These are phyloP conservation scores for Platyscapa corneri DNA, from an alignment of 1,140 invertebrate species.

Conservation along the genomic window DNA sequence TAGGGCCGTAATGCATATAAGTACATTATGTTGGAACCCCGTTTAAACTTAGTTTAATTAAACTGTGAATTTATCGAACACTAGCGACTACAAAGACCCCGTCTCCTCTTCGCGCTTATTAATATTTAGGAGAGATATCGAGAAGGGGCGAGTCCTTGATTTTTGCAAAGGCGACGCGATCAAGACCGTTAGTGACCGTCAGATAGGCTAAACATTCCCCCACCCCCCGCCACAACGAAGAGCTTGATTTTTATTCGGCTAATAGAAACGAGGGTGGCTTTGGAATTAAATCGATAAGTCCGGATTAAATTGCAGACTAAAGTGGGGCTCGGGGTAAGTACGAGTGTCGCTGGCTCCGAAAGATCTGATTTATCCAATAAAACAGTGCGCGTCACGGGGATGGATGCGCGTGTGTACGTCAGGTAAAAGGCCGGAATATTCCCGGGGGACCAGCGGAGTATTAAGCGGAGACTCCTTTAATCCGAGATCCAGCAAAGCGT, in stretches of 20 bases:
- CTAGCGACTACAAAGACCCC: constrained; percentile 47
- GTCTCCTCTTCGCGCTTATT: too few species aligned
- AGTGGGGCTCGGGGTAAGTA: too few species aligned
- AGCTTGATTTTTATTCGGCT: too few species aligned
- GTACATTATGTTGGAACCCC: constrained; percentile 63
- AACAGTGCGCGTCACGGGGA: background rate
- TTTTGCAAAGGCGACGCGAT: too few species aligned
- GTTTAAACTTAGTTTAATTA: constrained; percentile 74
- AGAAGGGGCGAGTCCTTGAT: too few species aligned
- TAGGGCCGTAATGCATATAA: constrained; percentile 68
- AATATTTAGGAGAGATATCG: too few species aligned
- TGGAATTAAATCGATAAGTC: background rate
- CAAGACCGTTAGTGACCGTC: too few species aligned
- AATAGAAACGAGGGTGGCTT: background rate
- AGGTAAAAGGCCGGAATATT: background rate
- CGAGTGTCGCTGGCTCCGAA: too few species aligned
- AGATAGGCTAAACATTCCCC: too few species aligned
- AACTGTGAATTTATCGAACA: constrained; percentile 69
- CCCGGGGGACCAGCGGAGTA: background rate
- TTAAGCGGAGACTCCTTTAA: background rate
- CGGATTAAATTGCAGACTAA: background rate
- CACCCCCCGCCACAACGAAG: too few species aligned
- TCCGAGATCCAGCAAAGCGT: constrained; percentile 13
- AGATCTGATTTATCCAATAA: background rate
- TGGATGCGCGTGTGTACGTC: background rate